Evolutionary conservation across 2,797 vertebrate species (phyloP).

Genomic region (Bradypodion pumilum): DNA sequence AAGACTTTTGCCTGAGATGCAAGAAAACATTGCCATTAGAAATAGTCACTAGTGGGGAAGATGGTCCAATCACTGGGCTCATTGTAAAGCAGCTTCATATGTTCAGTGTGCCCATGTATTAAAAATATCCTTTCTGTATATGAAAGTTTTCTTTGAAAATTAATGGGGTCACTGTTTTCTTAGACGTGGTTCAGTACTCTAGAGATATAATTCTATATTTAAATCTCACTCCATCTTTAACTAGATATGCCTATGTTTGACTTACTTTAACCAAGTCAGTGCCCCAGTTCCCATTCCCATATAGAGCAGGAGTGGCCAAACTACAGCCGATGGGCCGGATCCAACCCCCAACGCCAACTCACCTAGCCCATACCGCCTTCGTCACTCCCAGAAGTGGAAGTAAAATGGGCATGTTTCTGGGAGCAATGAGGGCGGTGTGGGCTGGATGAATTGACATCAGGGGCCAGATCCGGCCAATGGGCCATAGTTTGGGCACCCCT

Average conservation of each 20-base stretch:
- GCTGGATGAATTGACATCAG: too few relatives aligned
- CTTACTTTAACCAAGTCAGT: not conserved
- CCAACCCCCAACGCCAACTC: too few relatives aligned
- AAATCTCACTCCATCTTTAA: not conserved
- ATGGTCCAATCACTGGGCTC: not conserved
- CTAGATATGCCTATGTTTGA: not conserved
- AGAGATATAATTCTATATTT: not conserved
- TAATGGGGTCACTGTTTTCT: not conserved
- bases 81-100: not conserved
- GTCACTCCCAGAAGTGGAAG: too few relatives aligned
- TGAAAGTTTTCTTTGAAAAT: not conserved
- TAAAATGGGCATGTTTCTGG: too few relatives aligned
- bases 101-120: not conserved
- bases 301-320: too few relatives aligned
- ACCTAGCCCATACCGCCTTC: too few relatives aligned
- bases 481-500: too few relatives aligned
- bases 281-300: not conserved
- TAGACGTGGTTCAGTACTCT: not conserved
- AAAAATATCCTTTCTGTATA: not conserved
- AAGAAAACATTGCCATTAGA: not conserved
- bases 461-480: too few relatives aligned
- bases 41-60: not conserved
- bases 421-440: too few relatives aligned
- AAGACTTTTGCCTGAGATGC: not conserved
- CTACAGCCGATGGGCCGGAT: too few relatives aligned